Evolutionary conservation across 1,140 invertebrate species (phyloP).

Genomic region (Stegodyphus mimosarum): DNA sequence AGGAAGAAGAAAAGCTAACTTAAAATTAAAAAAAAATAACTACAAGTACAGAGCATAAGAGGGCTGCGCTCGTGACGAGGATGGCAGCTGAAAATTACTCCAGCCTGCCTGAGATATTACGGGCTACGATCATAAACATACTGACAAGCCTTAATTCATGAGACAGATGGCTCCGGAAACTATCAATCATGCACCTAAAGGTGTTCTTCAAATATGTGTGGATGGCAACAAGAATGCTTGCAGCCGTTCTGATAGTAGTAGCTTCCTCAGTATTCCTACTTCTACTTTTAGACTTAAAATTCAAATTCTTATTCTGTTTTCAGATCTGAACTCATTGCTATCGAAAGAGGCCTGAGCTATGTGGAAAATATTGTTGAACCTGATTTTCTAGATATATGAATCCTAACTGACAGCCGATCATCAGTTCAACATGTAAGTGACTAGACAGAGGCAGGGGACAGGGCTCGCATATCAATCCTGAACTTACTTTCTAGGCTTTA

Average conservation of each 20-base stretch:
- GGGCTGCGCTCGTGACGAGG: too few relatives aligned
- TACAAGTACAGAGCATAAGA: too few relatives aligned
- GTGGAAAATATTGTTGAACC: not conserved
- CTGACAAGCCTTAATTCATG: not conserved
- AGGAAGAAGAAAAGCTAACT: too few relatives aligned
- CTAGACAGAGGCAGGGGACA: not conserved
- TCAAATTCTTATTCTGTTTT: conserved; percentile 5
- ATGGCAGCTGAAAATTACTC: too few relatives aligned
- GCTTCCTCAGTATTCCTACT: conserved; percentile 2
- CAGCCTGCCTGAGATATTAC: too few relatives aligned
- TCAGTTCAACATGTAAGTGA: not conserved
- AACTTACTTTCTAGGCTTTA: not conserved
- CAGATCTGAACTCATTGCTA: conserved; percentile 1
- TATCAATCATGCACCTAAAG: not conserved
- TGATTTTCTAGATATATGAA: not conserved
- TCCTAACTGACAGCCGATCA: not conserved
- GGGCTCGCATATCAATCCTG: not conserved
- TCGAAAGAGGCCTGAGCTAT: not conserved
- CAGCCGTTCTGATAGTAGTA: conserved; percentile 2
- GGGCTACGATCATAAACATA: not conserved
- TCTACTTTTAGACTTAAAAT: not conserved
- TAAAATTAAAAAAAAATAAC: too few relatives aligned
- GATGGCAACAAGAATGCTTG: not conserved
- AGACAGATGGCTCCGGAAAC: conserved; percentile 1
- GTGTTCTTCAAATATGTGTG: conserved; percentile 4